Percentiles rank a stretch among this genome's conserved stretches.
phyloP scores from a whole-genome alignment of 2,113 vertebrate species.

The Parotia lawesii region DNA sequence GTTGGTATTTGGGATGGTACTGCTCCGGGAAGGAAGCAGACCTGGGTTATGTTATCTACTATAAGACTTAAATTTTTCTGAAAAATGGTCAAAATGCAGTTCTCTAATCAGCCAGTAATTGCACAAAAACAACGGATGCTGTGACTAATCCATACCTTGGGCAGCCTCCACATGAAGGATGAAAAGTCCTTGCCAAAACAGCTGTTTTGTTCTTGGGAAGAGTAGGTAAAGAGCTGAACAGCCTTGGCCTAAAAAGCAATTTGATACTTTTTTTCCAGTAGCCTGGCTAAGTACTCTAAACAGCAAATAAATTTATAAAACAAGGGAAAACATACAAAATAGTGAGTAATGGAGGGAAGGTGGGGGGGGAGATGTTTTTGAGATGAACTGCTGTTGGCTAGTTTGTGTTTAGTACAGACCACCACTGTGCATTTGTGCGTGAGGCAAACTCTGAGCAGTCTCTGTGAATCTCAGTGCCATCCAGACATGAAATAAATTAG shows the following conservation, averaged over 20 bases:
- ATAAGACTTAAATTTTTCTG: neutral
- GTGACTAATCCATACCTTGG: neutral
- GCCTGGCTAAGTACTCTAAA: neutral
- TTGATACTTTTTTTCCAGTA: neutral
- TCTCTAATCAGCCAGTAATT: neutral
- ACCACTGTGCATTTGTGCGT: too few relatives aligned
- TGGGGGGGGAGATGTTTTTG: neutral
- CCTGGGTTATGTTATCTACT: neutral
- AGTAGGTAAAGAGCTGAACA: neutral
- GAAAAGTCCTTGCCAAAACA: neutral
- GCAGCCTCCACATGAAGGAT: fast-evolving
- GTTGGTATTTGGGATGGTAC: neutral
- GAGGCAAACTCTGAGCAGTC: neutral
- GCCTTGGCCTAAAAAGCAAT: neutral
- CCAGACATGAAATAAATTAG: neutral
- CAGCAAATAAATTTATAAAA: neutral
- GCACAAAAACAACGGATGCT: neutral
- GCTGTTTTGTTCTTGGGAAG: neutral
- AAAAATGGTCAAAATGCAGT: neutral
- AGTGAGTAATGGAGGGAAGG: neutral
- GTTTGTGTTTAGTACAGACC: neutral
- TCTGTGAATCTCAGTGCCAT: neutral
- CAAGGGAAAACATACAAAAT: neutral
- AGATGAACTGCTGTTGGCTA: neutral
- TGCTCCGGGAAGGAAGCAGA: neutral